A percentile compares a stretch with the other conserved stretches of the same genome.
Evolutionary conservation across 2,888 invertebrate species (phyloP).

Genomic region (Aspidiotus rigidus): DNA sequence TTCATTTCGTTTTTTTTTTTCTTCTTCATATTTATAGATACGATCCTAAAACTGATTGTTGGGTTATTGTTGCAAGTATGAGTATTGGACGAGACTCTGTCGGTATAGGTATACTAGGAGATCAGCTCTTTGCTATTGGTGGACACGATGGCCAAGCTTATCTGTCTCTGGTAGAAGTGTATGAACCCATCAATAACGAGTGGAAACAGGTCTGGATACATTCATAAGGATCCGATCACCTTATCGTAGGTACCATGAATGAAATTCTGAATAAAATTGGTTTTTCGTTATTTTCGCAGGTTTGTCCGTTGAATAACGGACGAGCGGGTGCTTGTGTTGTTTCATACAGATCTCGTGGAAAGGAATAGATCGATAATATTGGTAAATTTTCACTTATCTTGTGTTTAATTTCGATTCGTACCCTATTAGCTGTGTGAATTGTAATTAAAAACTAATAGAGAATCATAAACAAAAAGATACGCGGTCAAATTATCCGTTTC

Average conservation of each 20-base stretch:
- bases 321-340: conserved; percentile 85
- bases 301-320: conserved; percentile 69
- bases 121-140: conserved; percentile 71
- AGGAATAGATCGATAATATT: conserved; percentile 6
- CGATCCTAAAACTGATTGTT: conserved; percentile 66
- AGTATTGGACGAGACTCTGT: conserved; percentile 79
- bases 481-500: no score
- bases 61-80: conserved; percentile 76
- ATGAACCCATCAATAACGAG: conserved; percentile 71
- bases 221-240: not conserved
- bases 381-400: no score
- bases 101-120: conserved; percentile 76
- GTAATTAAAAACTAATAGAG: no score
- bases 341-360: conserved; percentile 38
- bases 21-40: conserved; percentile 44
- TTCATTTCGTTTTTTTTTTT: conserved; percentile 8
- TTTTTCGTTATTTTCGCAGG: conserved; percentile 45
- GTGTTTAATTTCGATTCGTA: no score
- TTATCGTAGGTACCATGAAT: no score
- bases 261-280: no score
- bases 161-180: conserved; percentile 76
- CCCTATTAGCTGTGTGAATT: no score
- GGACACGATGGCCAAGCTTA: conserved; percentile 88
- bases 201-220: conserved; percentile 52
- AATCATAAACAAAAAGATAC: no score